Conservation (phyloP, 2,888 invertebrate species). For the Trachelus tabidus region DNA sequence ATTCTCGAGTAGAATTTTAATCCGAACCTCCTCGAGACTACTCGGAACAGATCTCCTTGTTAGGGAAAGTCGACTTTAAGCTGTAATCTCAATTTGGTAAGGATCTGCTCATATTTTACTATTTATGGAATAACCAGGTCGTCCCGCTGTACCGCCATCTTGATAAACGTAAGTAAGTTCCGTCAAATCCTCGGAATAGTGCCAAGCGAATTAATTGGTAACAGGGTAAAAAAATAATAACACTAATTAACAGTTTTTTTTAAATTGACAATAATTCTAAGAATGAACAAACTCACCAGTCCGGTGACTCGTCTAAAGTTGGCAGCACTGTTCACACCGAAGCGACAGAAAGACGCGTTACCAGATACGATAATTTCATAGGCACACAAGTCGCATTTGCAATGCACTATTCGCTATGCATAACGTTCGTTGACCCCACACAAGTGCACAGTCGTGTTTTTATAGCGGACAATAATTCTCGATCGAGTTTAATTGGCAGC, state of each 20-base stretch:
- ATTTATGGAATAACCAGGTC: neutral
- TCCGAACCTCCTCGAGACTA: neutral
- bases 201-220: neutral
- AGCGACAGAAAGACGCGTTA: neutral
- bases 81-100: neutral
- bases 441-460: slow-evolving; percentile 10
- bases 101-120: neutral
- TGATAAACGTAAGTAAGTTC: neutral
- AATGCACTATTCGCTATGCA: neutral
- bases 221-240: neutral
- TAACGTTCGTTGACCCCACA: slow-evolving; percentile 12
- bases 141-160: neutral
- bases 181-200: neutral
- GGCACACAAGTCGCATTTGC: neutral
- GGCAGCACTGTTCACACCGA: neutral
- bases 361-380: neutral
- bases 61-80: neutral
- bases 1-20: neutral
- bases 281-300: neutral
- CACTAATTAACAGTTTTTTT: neutral
- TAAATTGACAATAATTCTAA: neutral
- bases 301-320: neutral
- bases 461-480: slow-evolving; percentile 30
- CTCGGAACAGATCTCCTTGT: neutral
- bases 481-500: slow-evolving; percentile 39